Evolutionary conservation across 2,888 invertebrate species (phyloP), one percentile per base, ranked within the genome.

Genomic region (Anaspis maculata): DNA sequence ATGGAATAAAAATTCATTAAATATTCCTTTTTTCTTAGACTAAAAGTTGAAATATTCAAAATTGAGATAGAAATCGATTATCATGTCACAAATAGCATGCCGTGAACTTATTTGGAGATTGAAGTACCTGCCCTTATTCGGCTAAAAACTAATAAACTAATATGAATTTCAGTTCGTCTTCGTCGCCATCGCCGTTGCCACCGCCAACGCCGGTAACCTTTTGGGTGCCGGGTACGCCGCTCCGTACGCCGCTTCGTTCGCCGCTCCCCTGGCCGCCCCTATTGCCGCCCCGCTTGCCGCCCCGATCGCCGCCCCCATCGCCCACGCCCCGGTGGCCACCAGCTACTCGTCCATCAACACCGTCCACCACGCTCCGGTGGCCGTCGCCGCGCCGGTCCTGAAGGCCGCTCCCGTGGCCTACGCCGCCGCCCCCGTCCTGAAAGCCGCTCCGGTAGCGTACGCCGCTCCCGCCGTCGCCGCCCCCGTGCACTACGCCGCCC

Each of bases 161-260:
- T 19, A 19, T 19, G 9, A 19, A 6, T 19, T 19, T 9, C 19
- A 19, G 9, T 9, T 14, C 24, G 28, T 34, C n/a, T 34, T 34
- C 21, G 34, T 25, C 21, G 34, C 34, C 21, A 11, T 29, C 26
- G 32, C 32, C 32, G 34, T 34, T 30, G 34, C 34, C 26, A 21
- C 34, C 16, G 34, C 30, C 34, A 29, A 34, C 25, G 34, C 34
- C 13, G 34, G 34, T 6, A 19, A 19, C 3, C 13, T 25, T 15
- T 12, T 34, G 13, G 33, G 33, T 16, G 28, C 28, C 16, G 24
- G 24, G 9, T 19, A 19, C 9, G 19, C 19, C 12, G 24, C 24
- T 10, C 32, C 32, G 21, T 27, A 27, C 13, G 32, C 27, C 13
- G 13, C 32, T 7, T n/a, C 33, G 12, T 22, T 10, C 9, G 3